Evolutionary conservation across 1,140 invertebrate genomes (phyloP), one percentile per base, ranked within the genome.

Genomic region (Neuroterus valhalla): DNA sequence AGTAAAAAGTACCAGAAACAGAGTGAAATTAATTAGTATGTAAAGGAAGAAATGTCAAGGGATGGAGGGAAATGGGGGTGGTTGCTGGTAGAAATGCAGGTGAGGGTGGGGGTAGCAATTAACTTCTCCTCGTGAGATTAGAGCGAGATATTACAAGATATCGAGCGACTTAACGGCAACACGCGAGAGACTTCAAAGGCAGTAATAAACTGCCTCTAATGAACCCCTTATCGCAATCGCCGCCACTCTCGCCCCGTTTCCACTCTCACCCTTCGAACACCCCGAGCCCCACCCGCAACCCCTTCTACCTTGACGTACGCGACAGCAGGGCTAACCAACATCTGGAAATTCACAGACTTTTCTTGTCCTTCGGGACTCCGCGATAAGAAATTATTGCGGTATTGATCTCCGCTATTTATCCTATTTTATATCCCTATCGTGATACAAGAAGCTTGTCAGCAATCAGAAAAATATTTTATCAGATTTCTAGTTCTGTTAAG

Each of bases 171-270:
- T 89, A 89, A 89, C 85, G 85, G 88, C 84, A 89, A 90, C 89
- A 90, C 88, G 89, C 88, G 86, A 90, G 87, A 88, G 85, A 90
- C 88, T 90, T 90, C 89, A 90, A 90, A 90, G 89, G 89, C 86
- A 84, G 87, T 90, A 90, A 90, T 89, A 90, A 90, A 90, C 88
- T 90, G 87, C 84, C 85, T 89, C 88, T 91, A 89, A 90, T 88
- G 89, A 90, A 90, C 86, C 88, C 88, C 89, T 90, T 90, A 90
- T 90, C 90, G 88, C 86, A 86, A 84, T 84, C 85, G 85, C 84
- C 80, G 81, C 85, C 84, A 84, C 82, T 81, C 85, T 78, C 80
- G 55, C 70, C 44, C 75, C 66, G 52, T 78, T 75, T 70, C 68
- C 75, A 68, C 46, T 70, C 73, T 73, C 71, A 66, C 75, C 72